Percentiles rank a stretch among this genome's conserved stretches.
phyloP scores from a whole-genome alignment of 2,888 invertebrate species.

The Polymixis lichenea region DNA sequence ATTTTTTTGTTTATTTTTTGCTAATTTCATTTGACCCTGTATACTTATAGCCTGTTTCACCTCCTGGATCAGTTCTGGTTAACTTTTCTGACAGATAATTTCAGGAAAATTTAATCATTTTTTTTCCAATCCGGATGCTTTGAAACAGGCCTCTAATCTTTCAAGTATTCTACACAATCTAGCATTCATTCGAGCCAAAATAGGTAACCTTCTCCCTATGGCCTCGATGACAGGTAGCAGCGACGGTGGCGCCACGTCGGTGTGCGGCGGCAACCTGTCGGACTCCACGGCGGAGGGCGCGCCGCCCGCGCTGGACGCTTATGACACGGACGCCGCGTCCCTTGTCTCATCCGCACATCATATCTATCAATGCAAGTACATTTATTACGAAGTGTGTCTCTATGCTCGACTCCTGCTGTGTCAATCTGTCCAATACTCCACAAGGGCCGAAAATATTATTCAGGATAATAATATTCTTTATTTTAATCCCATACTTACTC shows the following conservation, averaged over 20 bases:
- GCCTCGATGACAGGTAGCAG: constrained; percentile 91
- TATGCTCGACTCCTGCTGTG: constrained; percentile 36
- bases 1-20: too few species aligned
- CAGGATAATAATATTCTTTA: not conserved
- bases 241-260: constrained; percentile 95
- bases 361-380: constrained; percentile 93
- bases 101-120: not conserved
- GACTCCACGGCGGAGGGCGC: constrained; percentile 95
- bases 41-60: too few species aligned
- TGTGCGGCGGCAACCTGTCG: constrained; percentile 95
- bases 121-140: not conserved
- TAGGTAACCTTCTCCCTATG: constrained; percentile 52
- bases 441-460: not conserved
- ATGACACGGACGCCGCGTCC: constrained; percentile 93
- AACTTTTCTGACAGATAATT: not conserved
- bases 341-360: constrained; percentile 93
- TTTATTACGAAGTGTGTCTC: constrained; percentile 8
- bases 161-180: not conserved
- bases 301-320: constrained; percentile 92
- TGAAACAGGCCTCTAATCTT: not conserved
- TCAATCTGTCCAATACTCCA: constrained; percentile 20
- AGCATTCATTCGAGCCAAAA: constrained; percentile 39
- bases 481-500: constrained; percentile 13
- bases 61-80: not conserved
- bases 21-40: too few species aligned